Base-by-base conservation (phyloP, 2,888 invertebrate species). In the Dryobotodes eremita region DNA sequence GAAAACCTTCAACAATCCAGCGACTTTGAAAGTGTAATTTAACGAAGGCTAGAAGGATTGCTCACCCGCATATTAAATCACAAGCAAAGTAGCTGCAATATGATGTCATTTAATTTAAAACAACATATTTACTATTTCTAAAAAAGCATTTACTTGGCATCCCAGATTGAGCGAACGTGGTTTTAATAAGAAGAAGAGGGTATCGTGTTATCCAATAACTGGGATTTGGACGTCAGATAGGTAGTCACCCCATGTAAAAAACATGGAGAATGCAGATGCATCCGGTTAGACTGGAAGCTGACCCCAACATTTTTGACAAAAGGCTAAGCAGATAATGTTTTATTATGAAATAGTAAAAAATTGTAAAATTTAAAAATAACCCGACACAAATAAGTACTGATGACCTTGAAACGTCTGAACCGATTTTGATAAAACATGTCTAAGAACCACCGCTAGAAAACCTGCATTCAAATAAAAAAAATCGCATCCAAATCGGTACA, bases 61-160 rank as follows among this genome's bases (percentile, higher is more conserved):
- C 61, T 42, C 26, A 50, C 59, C 15, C 26, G 75, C 75, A 61
- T 75, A 75, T 59, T 26, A 74, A 75, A 42, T 50, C 17, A 59
- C 20, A 59, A 75, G 36, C 11, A 11, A 75, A 61, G 50, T 26
- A 75, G 75, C 75, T 75, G 59, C 42, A 50, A 26, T 26, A 48
- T 59, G 36, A 75, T 26, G 75, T 36, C 59, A 75, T 75, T 36
- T 74, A 10, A 48, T 57, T 72, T 74, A 48, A 74, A 75, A 36
- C 31, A 2, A 36, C 31, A 36, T 10, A 36, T 57, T 36, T 36
- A n/a, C 1, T 26, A 17, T 57, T 31, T 74, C n/a, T 50, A 74
- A 31, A 71, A 3, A n/a, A 23, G 26, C 4, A 48, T 46, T 20
- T 23, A 0, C 10, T 42, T 42, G 42, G 0, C 42, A 42, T 42